Conservation (phyloP, 2,888 invertebrate species). For the Drosophila barbarae region DNA sequence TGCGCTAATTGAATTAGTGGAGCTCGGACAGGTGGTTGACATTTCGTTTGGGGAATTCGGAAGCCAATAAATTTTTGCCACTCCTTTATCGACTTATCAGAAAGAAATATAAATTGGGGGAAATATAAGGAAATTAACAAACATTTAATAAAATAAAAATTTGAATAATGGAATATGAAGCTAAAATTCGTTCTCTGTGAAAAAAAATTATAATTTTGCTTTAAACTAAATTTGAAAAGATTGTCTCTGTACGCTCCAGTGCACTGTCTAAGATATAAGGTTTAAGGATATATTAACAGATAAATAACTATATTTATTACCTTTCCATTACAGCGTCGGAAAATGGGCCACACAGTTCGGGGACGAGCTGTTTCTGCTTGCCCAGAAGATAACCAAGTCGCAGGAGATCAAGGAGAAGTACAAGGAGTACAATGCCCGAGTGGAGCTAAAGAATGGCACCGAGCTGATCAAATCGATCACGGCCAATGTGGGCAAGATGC, state of each 20-base stretch:
- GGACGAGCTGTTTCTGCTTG: constrained; percentile 88
- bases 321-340: constrained; percentile 83
- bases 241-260: neutral
- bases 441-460: constrained; percentile 89
- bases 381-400: constrained; percentile 87
- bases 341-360: constrained; percentile 90
- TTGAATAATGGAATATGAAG: neutral
- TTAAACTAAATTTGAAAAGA: too few relatives aligned
- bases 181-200: neutral
- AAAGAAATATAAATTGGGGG: neutral
- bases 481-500: constrained; percentile 90
- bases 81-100: neutral
- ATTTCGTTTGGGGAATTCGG: constrained; percentile 35
- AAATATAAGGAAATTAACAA: neutral
- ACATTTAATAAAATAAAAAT: too few relatives aligned
- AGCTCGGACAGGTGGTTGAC: constrained; percentile 72
- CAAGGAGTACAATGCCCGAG: constrained; percentile 87
- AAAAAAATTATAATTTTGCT: neutral
- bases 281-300: neutral
- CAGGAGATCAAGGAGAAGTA: constrained; percentile 90
- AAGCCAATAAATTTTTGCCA: constrained; percentile 8
- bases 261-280: neutral
- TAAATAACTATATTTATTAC: neutral
- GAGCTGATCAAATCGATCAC: constrained; percentile 89
- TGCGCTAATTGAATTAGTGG: constrained; percentile 69